Evolutionary conservation across 2,888 invertebrate genomes (phyloP).

Genomic region (Acrobasis suavella): DNA sequence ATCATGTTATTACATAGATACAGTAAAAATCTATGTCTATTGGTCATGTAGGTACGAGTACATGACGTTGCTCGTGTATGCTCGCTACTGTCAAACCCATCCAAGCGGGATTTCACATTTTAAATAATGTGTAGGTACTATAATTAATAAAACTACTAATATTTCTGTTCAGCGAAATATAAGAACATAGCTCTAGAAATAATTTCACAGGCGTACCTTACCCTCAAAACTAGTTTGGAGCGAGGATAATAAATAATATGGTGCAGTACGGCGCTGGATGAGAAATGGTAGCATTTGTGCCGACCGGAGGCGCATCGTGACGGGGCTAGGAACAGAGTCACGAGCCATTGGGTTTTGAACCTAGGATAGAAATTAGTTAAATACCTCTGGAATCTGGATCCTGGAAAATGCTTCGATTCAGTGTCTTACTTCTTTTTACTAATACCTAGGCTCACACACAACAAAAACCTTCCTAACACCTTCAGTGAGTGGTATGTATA

Average conservation of each 20-base stretch:
- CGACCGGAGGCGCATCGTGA: conserved; percentile 28
- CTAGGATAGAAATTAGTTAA: conserved; percentile 16
- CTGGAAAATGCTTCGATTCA: neutral
- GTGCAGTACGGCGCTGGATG: conserved; percentile 19
- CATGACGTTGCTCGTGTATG: no score
- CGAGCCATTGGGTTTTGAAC: conserved; percentile 17
- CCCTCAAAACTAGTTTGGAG: conserved; percentile 3
- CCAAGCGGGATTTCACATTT: no score
- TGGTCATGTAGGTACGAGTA: no score
- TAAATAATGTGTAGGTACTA: no score
- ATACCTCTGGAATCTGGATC: neutral
- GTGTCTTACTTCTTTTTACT: neutral
- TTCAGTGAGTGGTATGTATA: no score
- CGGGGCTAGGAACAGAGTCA: conserved; percentile 15
- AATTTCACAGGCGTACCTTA: neutral
- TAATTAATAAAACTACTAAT: no score
- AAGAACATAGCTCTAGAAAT: conserved; percentile 13
- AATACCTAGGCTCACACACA: no score
- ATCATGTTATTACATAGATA: no score
- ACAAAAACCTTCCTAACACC: no score
- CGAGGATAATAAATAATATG: conserved; percentile 15
- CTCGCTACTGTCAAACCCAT: no score
- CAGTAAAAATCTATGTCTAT: no score
- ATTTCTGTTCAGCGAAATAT: neutral
- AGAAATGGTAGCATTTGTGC: conserved; percentile 25